Percentiles rank a stretch among this genome's conserved stretches.
phyloP scores from a whole-genome alignment of 2,888 invertebrate species.

The Gnatocerus cornutus region DNA sequence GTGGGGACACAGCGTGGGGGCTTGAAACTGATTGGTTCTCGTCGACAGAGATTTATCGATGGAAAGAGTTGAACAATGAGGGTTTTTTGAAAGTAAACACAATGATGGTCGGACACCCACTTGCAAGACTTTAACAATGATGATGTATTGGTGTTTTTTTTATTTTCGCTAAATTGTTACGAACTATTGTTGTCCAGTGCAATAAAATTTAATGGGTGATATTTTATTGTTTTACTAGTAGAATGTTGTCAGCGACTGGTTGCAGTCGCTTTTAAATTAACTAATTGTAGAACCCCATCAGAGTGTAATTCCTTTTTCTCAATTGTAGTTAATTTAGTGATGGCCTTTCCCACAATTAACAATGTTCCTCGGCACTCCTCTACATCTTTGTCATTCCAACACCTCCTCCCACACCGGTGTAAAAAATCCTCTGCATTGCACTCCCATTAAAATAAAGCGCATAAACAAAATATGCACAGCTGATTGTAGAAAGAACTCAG shows the following conservation, averaged over 20 bases:
- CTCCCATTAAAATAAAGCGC: conserved; percentile 54
- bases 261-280: background rate
- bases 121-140: background rate
- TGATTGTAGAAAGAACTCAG: conserved; percentile 63
- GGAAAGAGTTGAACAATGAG: conserved; percentile 3
- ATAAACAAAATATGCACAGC: conserved; percentile 59
- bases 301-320: too few species aligned
- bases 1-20: background rate
- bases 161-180: conserved; percentile 8
- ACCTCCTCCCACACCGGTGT: too few species aligned
- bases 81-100: conserved; percentile 2
- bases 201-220: conserved; percentile 9
- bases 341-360: too few species aligned
- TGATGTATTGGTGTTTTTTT: background rate
- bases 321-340: too few species aligned
- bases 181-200: conserved; percentile 12
- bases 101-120: conserved; percentile 1
- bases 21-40: background rate
- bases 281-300: too few species aligned
- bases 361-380: too few species aligned
- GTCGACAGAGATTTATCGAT: background rate
- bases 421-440: too few species aligned
- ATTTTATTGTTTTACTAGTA: conserved; percentile 15
- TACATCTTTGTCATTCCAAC: too few species aligned
- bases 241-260: background rate